Evolutionary conservation across 2,797 vertebrate genomes (phyloP).

Genomic region (Paratrypauchen microcephalus): DNA sequence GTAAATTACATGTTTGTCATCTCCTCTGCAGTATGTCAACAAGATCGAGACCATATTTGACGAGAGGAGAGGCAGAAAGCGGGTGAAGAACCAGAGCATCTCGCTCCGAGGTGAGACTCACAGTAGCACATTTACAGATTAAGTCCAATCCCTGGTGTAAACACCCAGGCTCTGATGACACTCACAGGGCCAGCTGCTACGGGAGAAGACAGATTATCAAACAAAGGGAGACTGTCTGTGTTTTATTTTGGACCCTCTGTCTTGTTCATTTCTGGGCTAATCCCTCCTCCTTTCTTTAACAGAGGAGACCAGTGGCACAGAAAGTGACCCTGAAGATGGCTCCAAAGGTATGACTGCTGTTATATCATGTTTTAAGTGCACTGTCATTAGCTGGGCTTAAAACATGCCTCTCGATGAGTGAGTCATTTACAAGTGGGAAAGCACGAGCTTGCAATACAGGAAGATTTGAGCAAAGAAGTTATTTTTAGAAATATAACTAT

Average conservation of each 20-base stretch:
- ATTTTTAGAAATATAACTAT: neutral
- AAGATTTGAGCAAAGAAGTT: neutral
- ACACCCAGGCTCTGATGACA: slow-evolving; percentile 55
- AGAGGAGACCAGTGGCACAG: slow-evolving; percentile 95
- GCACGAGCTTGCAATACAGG: neutral
- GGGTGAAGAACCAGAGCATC: slow-evolving; percentile 83
- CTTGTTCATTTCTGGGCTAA: slow-evolving; percentile 49
- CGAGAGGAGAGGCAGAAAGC: slow-evolving; percentile 91
- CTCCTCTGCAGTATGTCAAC: slow-evolving; percentile 82
- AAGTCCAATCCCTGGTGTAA: slow-evolving; percentile 45
- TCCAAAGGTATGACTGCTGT: slow-evolving; percentile 79
- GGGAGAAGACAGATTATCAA: slow-evolving; percentile 46
- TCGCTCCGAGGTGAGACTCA: slow-evolving; percentile 79
- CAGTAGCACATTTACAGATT: slow-evolving; percentile 39
- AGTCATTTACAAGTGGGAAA: neutral
- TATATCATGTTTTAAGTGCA: neutral
- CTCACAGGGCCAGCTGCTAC: slow-evolving; percentile 42
- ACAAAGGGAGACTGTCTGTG: slow-evolving; percentile 61
- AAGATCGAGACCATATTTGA: slow-evolving; percentile 95
- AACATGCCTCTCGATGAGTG: neutral
- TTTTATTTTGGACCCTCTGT: slow-evolving; percentile 46
- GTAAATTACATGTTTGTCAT: slow-evolving; percentile 38
- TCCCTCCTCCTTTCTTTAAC: slow-evolving; percentile 50
- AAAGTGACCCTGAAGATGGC: slow-evolving; percentile 91
- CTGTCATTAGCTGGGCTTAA: neutral